Conservation (phyloP, 2,888 invertebrate species). For the Cheilosia vernalis region DNA sequence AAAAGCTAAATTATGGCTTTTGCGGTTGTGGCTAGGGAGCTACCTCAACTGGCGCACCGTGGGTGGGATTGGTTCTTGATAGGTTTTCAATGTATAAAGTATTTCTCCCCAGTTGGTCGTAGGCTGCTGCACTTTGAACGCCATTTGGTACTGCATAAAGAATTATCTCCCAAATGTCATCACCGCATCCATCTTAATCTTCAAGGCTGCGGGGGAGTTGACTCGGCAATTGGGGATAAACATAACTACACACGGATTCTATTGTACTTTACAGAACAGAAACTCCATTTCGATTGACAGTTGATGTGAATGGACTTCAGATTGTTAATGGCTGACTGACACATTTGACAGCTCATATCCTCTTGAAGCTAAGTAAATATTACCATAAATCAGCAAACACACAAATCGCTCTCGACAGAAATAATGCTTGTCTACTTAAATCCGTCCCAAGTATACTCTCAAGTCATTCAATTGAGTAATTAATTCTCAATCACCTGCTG, state of each 20-base stretch:
- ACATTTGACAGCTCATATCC: slow-evolving; percentile 26
- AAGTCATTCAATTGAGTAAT: slow-evolving; percentile 48
- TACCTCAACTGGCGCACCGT: slow-evolving; percentile 45
- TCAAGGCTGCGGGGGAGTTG: too few relatives aligned
- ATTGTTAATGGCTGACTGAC: slow-evolving; percentile 2
- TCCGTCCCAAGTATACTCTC: slow-evolving; percentile 32
- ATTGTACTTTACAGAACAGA: not conserved
- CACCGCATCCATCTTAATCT: too few relatives aligned
- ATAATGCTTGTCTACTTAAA: slow-evolving; percentile 55
- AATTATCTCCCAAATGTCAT: not conserved
- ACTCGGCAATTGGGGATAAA: too few relatives aligned
- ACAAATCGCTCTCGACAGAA: slow-evolving; percentile 26
- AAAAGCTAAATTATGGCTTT: slow-evolving; percentile 47
- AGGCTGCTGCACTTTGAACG: slow-evolving; percentile 7
- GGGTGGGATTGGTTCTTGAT: slow-evolving; percentile 73
- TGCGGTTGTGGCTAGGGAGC: slow-evolving; percentile 49
- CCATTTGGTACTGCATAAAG: slow-evolving; percentile 1
- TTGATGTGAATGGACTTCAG: not conserved
- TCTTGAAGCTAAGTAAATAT: slow-evolving; percentile 24
- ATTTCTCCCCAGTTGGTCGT: not conserved
- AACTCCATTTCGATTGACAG: not conserved
- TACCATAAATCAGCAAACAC: slow-evolving; percentile 18
- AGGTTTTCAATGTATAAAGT: slow-evolving; percentile 31
- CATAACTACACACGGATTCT: not conserved
- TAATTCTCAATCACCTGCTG: slow-evolving; percentile 32